These are phyloP conservation scores for Oncorhynchus nerka DNA, from an alignment of 2,113 vertebrate genomes.

Conservation along the genomic window DNA sequence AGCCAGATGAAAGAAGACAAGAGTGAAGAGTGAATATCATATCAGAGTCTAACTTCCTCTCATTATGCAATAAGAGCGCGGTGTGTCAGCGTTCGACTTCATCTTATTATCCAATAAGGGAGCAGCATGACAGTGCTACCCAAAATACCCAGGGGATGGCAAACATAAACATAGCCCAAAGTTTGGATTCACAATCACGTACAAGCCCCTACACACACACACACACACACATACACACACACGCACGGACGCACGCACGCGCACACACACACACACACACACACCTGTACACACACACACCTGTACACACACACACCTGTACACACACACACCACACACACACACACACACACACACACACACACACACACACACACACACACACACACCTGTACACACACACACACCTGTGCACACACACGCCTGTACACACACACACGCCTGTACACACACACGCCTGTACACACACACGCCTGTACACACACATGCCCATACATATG, in stretches of 20 bases:
- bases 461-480: too few species aligned
- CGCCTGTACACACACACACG: background rate
- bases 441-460: background rate
- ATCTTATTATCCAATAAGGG: slow-evolving; percentile 64
- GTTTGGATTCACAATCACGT: slow-evolving; percentile 40
- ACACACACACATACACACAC: slow-evolving; percentile 8
- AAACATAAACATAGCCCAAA: slow-evolving; percentile 61
- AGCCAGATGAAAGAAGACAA: slow-evolving; percentile 67
- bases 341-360: background rate
- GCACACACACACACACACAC: slow-evolving; percentile 30
- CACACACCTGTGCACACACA: background rate
- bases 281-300: background rate
- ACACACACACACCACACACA: slow-evolving; percentile 3
- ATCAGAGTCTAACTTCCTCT: slow-evolving; percentile 53
- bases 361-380: background rate
- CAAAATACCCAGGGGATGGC: slow-evolving; percentile 46
- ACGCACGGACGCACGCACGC: slow-evolving; percentile 3
- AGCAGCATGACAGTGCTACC: slow-evolving; percentile 37
- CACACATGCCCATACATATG: too few species aligned
- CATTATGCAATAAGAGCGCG: slow-evolving; percentile 32
- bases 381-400: too few species aligned
- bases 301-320: slow-evolving; percentile 21
- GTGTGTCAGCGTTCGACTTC: slow-evolving; percentile 40
- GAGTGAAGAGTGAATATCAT: slow-evolving; percentile 51
- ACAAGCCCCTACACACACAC: slow-evolving; percentile 31